Evolutionary conservation across 1,140 invertebrate species (phyloP).

Genomic region (Drosophila erecta): DNA sequence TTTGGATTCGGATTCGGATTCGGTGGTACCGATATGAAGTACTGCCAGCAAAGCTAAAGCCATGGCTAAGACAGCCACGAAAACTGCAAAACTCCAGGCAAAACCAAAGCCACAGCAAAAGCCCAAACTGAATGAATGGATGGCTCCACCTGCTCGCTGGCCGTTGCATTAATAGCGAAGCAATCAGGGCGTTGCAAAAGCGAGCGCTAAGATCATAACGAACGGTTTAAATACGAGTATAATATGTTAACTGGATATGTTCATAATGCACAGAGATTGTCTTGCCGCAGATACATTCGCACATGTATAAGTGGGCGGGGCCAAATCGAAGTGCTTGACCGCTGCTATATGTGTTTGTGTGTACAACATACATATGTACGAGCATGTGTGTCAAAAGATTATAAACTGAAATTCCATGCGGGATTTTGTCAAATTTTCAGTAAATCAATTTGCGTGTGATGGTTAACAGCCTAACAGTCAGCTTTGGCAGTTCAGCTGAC

Average conservation of each 20-base stretch:
- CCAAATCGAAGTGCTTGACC: slow-evolving; percentile 1
- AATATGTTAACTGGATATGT: slow-evolving; percentile 77
- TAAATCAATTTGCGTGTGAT: too few species aligned
- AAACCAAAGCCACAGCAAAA: slow-evolving; percentile 6
- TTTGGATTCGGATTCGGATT: neutral
- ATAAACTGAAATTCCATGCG: too few species aligned
- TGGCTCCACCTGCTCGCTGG: slow-evolving; percentile 60
- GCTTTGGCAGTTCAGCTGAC: too few species aligned
- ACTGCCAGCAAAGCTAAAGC: neutral
- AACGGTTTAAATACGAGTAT: slow-evolving; percentile 68
- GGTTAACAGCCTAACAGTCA: too few species aligned
- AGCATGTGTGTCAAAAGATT: too few species aligned
- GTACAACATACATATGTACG: too few species aligned
- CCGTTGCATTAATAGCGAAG: slow-evolving; percentile 77
- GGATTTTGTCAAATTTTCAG: too few species aligned
- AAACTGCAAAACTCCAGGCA: neutral
- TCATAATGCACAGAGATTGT: slow-evolving; percentile 75
- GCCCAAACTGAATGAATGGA: neutral
- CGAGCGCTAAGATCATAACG: slow-evolving; percentile 78
- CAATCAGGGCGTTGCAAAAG: slow-evolving; percentile 80
- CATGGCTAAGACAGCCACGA: neutral
- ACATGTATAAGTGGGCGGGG: neutral
- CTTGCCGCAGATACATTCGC: slow-evolving; percentile 3
- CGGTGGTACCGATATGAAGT: slow-evolving; percentile 14
- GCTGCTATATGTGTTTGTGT: neutral